phyloP scores from a whole-genome alignment of 2,888 invertebrate genomes.

The Philhelius pedissequus region DNA sequence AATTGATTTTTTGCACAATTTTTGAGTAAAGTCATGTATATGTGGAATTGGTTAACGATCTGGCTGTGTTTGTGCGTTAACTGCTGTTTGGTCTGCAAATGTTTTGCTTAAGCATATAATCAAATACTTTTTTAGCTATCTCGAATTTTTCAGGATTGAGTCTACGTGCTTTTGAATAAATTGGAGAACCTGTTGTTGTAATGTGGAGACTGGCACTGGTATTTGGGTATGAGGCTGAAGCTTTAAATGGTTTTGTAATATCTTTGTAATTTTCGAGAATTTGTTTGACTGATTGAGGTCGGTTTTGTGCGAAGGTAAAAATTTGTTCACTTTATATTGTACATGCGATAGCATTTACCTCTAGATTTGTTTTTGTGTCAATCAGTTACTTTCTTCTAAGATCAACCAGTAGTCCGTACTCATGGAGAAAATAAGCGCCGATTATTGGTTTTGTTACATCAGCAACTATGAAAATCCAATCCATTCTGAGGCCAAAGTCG shows the following conservation, averaged over 20 bases:
- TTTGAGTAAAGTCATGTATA: conserved; percentile 23
- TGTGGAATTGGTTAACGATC: background rate
- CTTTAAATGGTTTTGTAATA: background rate
- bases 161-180: too few relatives aligned
- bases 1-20: conserved; percentile 17
- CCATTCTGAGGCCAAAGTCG: background rate
- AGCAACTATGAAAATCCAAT: background rate
- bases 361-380: background rate
- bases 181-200: too few relatives aligned
- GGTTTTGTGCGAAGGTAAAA: background rate
- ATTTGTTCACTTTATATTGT: conserved; percentile 6
- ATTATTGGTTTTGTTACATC: background rate
- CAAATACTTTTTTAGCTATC: too few relatives aligned
- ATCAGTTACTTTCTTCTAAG: background rate
- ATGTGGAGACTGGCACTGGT: too few relatives aligned
- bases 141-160: background rate
- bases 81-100: too few relatives aligned
- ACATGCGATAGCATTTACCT: background rate
- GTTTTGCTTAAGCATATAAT: too few relatives aligned
- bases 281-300: background rate
- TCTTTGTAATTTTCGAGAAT: background rate
- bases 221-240: background rate
- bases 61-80: too few relatives aligned
- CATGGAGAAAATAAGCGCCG: background rate
- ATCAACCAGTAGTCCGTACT: background rate